Conservation (phyloP, 2,113 vertebrate species). For the Laterallus jamaicensis region DNA sequence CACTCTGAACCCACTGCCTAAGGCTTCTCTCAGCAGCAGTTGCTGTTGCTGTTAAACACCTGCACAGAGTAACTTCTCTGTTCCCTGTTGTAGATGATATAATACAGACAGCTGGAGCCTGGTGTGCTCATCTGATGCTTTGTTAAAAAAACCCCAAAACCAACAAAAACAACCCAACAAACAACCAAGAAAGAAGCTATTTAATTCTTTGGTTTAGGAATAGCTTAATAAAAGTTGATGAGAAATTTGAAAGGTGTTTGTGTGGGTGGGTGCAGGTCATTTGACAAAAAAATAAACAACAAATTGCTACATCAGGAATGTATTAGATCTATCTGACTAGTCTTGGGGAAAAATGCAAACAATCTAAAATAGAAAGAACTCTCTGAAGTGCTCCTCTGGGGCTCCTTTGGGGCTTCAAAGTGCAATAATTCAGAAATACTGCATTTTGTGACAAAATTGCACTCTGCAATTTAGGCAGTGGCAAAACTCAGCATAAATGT, state of each 20-base stretch:
- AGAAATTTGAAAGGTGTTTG: background rate
- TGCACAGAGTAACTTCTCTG: background rate
- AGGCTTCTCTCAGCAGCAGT: background rate
- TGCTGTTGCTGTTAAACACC: background rate
- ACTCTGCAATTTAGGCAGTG: slow-evolving; percentile 18
- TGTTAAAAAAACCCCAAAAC: too few species aligned
- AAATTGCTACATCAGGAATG: background rate
- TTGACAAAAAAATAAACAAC: background rate
- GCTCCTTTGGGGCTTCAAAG: background rate
- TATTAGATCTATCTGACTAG: background rate
- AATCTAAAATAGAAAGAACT: slow-evolving; percentile 13
- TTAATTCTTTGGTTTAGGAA: background rate
- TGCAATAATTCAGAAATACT: background rate
- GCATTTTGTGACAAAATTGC: slow-evolving; percentile 36
- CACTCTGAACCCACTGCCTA: background rate
- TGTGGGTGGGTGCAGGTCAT: background rate
- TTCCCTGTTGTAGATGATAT: background rate
- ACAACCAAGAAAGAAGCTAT: background rate
- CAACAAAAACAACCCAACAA: background rate
- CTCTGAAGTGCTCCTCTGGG: slow-evolving; percentile 24
- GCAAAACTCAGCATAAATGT: slow-evolving; percentile 16
- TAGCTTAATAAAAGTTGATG: background rate
- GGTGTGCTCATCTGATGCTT: background rate
- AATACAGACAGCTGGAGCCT: background rate
- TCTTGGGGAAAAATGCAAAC: background rate